These are phyloP conservation scores for Strigamia crassipes DNA, from an alignment of 2,888 invertebrate genomes.

Conservation along the genomic window DNA sequence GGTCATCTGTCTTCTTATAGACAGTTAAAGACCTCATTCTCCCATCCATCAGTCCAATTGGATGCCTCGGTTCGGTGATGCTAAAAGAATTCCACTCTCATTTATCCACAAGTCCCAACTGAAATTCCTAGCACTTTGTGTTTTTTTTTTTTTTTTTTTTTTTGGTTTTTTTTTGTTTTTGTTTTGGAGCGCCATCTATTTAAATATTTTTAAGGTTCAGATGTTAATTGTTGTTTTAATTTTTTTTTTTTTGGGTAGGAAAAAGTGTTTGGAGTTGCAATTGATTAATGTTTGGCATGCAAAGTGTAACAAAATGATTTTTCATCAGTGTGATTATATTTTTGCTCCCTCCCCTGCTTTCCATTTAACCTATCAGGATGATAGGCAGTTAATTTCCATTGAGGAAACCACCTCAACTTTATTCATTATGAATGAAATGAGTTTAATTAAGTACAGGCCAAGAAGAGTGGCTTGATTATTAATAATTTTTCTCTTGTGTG, in stretches of 20 bases:
- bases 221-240: no score
- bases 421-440: slow-evolving; percentile 34
- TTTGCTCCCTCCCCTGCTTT: slow-evolving; percentile 7
- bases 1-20: slow-evolving; percentile 37
- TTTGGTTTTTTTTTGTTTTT: no score
- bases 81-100: slow-evolving; percentile 6
- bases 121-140: background rate
- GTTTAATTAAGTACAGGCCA: slow-evolving; percentile 34
- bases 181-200: no score
- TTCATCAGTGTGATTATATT: slow-evolving; percentile 31
- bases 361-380: slow-evolving; percentile 34
- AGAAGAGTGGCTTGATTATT: slow-evolving; percentile 31
- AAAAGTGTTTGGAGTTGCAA: background rate
- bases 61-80: background rate
- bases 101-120: background rate
- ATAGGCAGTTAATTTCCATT: slow-evolving; percentile 37
- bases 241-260: background rate
- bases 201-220: no score
- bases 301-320: slow-evolving; percentile 30
- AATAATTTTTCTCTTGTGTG: slow-evolving; percentile 28
- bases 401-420: slow-evolving; percentile 34
- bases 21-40: slow-evolving; percentile 19
- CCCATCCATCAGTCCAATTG: slow-evolving; percentile 34
- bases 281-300: background rate
- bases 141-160: background rate